A percentile compares a stretch with the other conserved stretches of the same genome.
These are phyloP conservation scores for Uloborus plumipes DNA, from an alignment of 2,888 invertebrate genomes.

Conservation along the genomic window DNA sequence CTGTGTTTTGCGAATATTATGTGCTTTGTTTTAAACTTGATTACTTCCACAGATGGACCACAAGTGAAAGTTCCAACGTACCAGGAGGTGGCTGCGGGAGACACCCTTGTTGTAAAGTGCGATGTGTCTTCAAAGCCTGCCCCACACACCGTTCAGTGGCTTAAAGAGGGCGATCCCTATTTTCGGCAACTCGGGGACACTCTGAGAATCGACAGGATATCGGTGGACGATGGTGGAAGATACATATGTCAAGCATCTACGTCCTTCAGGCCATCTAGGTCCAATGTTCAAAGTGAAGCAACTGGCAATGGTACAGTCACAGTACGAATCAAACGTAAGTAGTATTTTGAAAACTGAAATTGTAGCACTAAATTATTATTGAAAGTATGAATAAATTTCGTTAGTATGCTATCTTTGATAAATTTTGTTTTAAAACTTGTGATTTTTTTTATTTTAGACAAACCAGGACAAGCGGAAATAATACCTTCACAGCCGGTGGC, in stretches of 20 bases:
- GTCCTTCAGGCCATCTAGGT: conserved; percentile 80
- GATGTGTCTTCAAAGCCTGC: conserved; percentile 89
- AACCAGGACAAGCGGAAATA: conserved; percentile 67
- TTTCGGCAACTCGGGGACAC: conserved; percentile 87
- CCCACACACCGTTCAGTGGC: conserved; percentile 87
- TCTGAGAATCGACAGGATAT: conserved; percentile 81
- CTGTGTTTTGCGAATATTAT: too few species aligned
- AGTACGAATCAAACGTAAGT: conserved; percentile 54
- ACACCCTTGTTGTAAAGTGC: conserved; percentile 85
- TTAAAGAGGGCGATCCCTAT: conserved; percentile 86
- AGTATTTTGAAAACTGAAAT: not conserved
- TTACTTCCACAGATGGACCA: conserved; percentile 66
- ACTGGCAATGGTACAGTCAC: conserved; percentile 75
- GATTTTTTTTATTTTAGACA: conserved; percentile 49
- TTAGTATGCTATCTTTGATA: too few species aligned
- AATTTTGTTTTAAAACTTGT: not conserved
- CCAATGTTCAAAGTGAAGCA: conserved; percentile 70
- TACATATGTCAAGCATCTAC: conserved; percentile 92
- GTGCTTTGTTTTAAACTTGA: too few species aligned
- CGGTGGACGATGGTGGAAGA: conserved; percentile 87
- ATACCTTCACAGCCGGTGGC: conserved; percentile 66
- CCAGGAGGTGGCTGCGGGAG: conserved; percentile 85
- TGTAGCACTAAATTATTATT: not conserved
- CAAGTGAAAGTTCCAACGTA: conserved; percentile 66
- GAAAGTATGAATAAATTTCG: not conserved